Base-by-base conservation (phyloP, 1,140 invertebrate species). In the Bombus consobrinus region DNA sequence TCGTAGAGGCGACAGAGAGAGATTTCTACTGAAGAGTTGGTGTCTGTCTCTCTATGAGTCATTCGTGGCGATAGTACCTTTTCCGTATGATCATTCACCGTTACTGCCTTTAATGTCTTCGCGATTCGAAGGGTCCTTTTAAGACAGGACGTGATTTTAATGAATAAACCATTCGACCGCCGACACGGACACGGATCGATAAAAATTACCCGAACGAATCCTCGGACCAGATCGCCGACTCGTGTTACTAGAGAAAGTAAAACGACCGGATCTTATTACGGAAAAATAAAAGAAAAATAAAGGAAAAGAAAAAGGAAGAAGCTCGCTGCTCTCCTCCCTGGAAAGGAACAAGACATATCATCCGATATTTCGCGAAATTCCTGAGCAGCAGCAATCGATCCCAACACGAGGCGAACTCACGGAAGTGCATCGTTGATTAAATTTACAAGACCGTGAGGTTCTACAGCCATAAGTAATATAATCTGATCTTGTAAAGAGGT, bases 1-100 rank as follows among this genome's bases (percentile, higher is more conserved):
- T 91, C 83, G 89, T 89, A 88, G 84, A 80, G 53, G 74, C 84
- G 22, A 59, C 28, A 79, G 47, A 74, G 66, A 34, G n/a, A 39
- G n/a, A 34, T 53, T 53, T 53, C 47, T 53, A 6, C 47, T 2
- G 47, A 53, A 41, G 57, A 64, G 75, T n/a, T 25, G 28, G 39
- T 41, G 39, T n/a, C 39, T 28, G 59, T 68, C n/a, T 1, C n/a
- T n/a, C 57, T 75, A 62, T 78, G 88, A 89, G 76, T 90, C 80
- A 89, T 83, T 89, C 78, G 66, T 28, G 62, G 62, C 69, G 53
- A 81, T 75, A 72, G 83, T 86, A 86, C 86, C 85, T 74, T 81
- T 87, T 89, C 85, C 85, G 81, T 78, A 80, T 64, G 53, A 82
- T 86, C 77, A 69, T 83, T 57, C 76, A 62, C 34, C 62, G 53